Percentiles rank a stretch among this genome's conserved stretches.
Evolutionary conservation across 2,797 vertebrate species (phyloP).

Genomic region (Myotis planiceps): DNA sequence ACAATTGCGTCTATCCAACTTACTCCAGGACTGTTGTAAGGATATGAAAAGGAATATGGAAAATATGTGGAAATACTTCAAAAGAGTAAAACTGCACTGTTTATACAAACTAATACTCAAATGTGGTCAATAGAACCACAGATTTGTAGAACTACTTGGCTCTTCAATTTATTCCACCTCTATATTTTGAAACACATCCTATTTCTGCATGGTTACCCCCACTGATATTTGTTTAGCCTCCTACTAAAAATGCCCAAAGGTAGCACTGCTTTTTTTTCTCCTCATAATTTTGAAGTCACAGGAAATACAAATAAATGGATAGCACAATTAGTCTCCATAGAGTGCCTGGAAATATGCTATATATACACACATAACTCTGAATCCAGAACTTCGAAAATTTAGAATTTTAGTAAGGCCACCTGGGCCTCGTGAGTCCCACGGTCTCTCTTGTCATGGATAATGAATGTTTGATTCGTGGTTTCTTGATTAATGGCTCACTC

Average conservation of each 20-base stretch:
- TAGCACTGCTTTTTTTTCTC: not conserved
- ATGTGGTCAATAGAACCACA: slow-evolving; percentile 58
- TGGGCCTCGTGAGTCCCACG: not conserved
- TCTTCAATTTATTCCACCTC: slow-evolving; percentile 52
- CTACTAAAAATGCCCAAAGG: slow-evolving; percentile 46
- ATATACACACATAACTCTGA: not conserved
- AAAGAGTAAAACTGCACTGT: slow-evolving; percentile 64
- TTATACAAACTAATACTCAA: slow-evolving; percentile 57
- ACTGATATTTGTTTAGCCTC: slow-evolving; percentile 27
- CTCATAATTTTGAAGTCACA: slow-evolving; percentile 28
- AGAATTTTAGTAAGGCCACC: not conserved
- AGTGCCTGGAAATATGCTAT: not conserved
- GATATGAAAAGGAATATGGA: slow-evolving; percentile 38
- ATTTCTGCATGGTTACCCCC: slow-evolving; percentile 36
- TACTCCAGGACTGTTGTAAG: slow-evolving; percentile 11
- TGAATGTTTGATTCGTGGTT: not conserved
- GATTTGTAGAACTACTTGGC: slow-evolving; percentile 13
- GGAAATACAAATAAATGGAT: not conserved
- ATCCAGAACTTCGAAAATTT: not conserved
- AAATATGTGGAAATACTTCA: slow-evolving; percentile 69
- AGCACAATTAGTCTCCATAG: not conserved
- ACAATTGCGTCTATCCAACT: not conserved
- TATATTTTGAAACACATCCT: slow-evolving; percentile 64
- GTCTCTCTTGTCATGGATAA: not conserved
- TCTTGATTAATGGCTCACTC: not conserved